phyloP scores from a whole-genome alignment of 2,113 vertebrate genomes.

The Caranx ignobilis region DNA sequence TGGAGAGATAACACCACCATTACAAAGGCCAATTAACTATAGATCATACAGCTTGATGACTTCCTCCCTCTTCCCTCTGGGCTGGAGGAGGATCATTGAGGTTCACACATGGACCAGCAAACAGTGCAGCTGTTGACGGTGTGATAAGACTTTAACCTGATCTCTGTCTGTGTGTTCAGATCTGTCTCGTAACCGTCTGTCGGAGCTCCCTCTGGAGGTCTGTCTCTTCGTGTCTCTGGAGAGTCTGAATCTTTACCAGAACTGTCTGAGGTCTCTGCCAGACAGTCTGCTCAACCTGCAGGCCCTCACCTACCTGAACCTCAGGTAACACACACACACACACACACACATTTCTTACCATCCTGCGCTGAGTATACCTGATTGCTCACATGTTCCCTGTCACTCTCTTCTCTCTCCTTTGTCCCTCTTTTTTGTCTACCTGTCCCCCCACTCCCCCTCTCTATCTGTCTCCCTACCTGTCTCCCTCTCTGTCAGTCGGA shows the following conservation, averaged over 20 bases:
- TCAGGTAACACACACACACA: slow-evolving; percentile 87
- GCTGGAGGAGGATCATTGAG: too few relatives aligned
- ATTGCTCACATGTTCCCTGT: too few relatives aligned
- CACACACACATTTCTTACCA: slow-evolving; percentile 17
- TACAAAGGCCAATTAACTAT: too few relatives aligned
- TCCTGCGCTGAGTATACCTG: neutral
- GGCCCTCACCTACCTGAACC: slow-evolving; percentile 94
- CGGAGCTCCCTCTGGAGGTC: slow-evolving; percentile 92
- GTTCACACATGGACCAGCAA: too few relatives aligned
- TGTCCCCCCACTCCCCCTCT: too few relatives aligned
- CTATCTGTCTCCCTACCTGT: neutral
- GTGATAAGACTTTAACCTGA: too few relatives aligned
- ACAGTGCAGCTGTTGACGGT: too few relatives aligned
- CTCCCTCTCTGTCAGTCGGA: slow-evolving; percentile 85
- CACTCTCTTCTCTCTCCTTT: too few relatives aligned
- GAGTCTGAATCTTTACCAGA: slow-evolving; percentile 97
- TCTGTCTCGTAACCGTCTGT: slow-evolving; percentile 93
- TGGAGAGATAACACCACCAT: too few relatives aligned
- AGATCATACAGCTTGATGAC: too few relatives aligned
- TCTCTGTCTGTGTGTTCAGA: slow-evolving; percentile 80
- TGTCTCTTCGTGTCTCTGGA: slow-evolving; percentile 96
- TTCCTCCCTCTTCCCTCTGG: too few relatives aligned
- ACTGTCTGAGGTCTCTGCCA: slow-evolving; percentile 95
- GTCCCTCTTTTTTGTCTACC: too few relatives aligned
- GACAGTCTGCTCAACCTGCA: slow-evolving; percentile 94